Base-by-base conservation (phyloP, 2,113 vertebrate species). In the Rhabdornis inornatus region DNA sequence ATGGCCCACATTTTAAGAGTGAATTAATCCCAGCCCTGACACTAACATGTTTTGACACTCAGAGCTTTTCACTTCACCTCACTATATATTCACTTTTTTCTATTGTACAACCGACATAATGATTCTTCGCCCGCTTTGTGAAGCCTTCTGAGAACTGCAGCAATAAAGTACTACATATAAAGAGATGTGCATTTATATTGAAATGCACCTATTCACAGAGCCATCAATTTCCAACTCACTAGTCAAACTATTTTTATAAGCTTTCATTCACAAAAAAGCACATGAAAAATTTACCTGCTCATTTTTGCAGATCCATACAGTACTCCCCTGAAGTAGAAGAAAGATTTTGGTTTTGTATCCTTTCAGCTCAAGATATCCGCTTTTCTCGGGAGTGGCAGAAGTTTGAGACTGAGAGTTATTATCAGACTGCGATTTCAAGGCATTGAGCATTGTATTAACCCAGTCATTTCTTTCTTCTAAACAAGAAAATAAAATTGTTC, bases 301-400 rank as follows among this genome's bases (percentile, higher is more conserved):
- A 90, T 98, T 99, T 98, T 99, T 99, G 98, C 99, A 99, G 96
- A 99, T 98, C 98, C 99, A 99, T 97, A 99, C 98, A 88, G 98
- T 99, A 95, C 96, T 98, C 87, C 99, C 99, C 98, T 97, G 98
- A 97, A 99, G 97, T 81, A 98, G 98, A 95, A 98, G 98, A 97
- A 98, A 98, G 95, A 99, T 98, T 98, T 98, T 99, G 95, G 98
- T 97, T 99, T 99, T 99, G 97, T 99, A 99, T 63, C 99, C 99
- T 61, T 98, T 99, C 91, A 99, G 95, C 94, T 99, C 99, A 93
- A 99, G 98, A 94, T 98, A 98, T 16, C 99, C 99, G 4, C 98
- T 98, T 97, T 98, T 99, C 97, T 99, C 99, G 89, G 98, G 96
- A 66, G 95, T 68, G 83, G 91, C 82, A 87, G 87, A 90, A 74